Percentiles rank a stretch among this genome's conserved stretches.
phyloP scores from a whole-genome alignment of 2,113 vertebrate species.

The Pandion haliaetus region DNA sequence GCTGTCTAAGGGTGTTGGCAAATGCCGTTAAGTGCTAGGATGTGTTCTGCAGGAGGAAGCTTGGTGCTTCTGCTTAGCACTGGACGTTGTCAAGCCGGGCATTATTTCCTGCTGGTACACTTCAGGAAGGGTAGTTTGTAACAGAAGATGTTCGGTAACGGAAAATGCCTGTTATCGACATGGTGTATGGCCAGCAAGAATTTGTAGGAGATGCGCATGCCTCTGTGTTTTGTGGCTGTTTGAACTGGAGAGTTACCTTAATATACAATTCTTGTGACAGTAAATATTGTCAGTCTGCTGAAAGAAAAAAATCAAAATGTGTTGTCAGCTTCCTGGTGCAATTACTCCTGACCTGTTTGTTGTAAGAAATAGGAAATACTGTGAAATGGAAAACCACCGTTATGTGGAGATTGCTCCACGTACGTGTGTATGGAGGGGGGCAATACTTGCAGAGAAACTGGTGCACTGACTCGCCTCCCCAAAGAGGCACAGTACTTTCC shows the following conservation, averaged over 20 bases:
- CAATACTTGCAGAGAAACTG: background rate
- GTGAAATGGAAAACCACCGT: rapidly evolving
- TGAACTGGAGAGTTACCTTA: background rate
- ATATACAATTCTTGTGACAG: background rate
- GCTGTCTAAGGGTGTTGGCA: background rate
- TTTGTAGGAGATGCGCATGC: rapidly evolving
- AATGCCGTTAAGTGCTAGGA: rapidly evolving
- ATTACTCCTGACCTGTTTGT: background rate
- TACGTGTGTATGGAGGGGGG: background rate
- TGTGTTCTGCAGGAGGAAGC: background rate
- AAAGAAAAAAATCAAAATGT: background rate
- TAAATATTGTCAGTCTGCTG: background rate
- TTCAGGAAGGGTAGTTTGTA: background rate
- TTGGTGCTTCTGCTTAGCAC: background rate
- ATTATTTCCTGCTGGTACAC: rapidly evolving
- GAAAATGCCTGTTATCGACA: rapidly evolving
- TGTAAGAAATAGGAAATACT: background rate
- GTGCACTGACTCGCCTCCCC: background rate
- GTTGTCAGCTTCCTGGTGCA: background rate
- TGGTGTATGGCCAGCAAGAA: background rate
- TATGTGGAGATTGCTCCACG: background rate
- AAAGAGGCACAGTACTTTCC: background rate
- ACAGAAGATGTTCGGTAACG: background rate
- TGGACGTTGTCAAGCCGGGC: background rate
- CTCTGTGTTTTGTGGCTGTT: background rate